Evolutionary conservation across 1,140 invertebrate genomes (phyloP).

Genomic region (Nephotettix cincticeps): DNA sequence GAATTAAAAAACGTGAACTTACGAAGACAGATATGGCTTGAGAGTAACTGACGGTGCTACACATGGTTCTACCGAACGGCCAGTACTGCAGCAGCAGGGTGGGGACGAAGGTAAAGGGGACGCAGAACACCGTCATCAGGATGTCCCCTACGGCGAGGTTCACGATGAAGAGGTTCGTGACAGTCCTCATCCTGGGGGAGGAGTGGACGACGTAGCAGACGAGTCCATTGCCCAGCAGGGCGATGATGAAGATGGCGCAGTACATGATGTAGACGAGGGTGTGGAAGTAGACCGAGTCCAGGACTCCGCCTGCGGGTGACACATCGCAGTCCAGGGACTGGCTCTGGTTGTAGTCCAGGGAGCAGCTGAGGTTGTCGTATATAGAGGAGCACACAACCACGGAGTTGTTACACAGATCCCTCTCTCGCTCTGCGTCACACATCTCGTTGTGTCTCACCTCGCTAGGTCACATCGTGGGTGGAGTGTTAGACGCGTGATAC

Average conservation of each 20-base stretch:
- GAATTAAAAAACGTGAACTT: slow-evolving; percentile 30
- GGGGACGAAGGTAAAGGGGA: slow-evolving; percentile 82
- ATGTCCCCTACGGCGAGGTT: slow-evolving; percentile 85
- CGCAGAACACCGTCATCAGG: slow-evolving; percentile 79
- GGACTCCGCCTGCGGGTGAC: neutral
- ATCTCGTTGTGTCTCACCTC: no score
- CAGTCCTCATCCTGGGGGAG: slow-evolving; percentile 78
- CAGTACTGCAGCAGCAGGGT: slow-evolving; percentile 74
- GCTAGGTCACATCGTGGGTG: no score
- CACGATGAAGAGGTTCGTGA: slow-evolving; percentile 85
- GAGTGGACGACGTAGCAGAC: slow-evolving; percentile 80
- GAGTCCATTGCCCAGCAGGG: slow-evolving; percentile 74
- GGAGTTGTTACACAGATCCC: slow-evolving; percentile 1
- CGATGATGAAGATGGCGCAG: slow-evolving; percentile 68
- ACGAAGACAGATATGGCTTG: slow-evolving; percentile 77
- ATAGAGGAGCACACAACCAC: neutral
- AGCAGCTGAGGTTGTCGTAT: neutral
- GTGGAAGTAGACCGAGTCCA: slow-evolving; percentile 53
- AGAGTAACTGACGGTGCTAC: slow-evolving; percentile 73
- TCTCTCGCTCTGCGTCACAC: no score
- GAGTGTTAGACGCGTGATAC: no score
- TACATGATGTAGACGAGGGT: slow-evolving; percentile 71
- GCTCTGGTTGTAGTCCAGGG: slow-evolving; percentile 18
- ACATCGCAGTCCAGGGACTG: neutral
- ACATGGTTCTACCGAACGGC: slow-evolving; percentile 78